Evolutionary conservation across 2,888 invertebrate genomes (phyloP).

Genomic region (Biston stratarius): DNA sequence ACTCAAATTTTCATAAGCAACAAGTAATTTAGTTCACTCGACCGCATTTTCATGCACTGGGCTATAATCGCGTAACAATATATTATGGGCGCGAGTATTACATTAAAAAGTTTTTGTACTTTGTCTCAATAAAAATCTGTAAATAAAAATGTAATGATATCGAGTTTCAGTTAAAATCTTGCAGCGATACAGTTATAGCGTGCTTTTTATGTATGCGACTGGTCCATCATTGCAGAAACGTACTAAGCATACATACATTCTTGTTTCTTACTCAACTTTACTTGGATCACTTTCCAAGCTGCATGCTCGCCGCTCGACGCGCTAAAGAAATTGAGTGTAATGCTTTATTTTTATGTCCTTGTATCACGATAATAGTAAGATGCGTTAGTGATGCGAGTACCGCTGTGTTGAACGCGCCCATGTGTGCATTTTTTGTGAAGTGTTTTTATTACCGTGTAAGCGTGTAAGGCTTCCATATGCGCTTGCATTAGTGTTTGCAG

Average conservation of each 20-base stretch:
- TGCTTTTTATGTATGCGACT: conserved; percentile 59
- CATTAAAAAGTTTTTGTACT: conserved; percentile 43
- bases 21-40: conserved; percentile 59
- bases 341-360: conserved; percentile 76
- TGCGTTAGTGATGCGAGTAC: conserved; percentile 65
- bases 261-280: conserved; percentile 64
- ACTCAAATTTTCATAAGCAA: conserved; percentile 56
- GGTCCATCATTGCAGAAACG: conserved; percentile 45
- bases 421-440: conserved; percentile 35
- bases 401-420: conserved; percentile 39
- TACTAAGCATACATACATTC: conserved; percentile 58
- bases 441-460: conserved; percentile 44
- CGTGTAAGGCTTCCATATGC: conserved; percentile 38
- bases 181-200: conserved; percentile 32
- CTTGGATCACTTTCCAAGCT: conserved; percentile 61
- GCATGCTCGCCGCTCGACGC: conserved; percentile 63
- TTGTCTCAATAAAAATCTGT: conserved; percentile 16
- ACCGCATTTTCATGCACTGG: conserved; percentile 62
- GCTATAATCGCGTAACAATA: conserved; percentile 57
- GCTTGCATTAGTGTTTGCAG: background rate
- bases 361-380: conserved; percentile 65
- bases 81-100: conserved; percentile 58
- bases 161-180: background rate
- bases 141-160: background rate
- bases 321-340: conserved; percentile 70